Percentiles rank a stretch among this genome's conserved stretches.
phyloP scores from a whole-genome alignment of 2,888 invertebrate species.

The Diabrotica balteata region DNA sequence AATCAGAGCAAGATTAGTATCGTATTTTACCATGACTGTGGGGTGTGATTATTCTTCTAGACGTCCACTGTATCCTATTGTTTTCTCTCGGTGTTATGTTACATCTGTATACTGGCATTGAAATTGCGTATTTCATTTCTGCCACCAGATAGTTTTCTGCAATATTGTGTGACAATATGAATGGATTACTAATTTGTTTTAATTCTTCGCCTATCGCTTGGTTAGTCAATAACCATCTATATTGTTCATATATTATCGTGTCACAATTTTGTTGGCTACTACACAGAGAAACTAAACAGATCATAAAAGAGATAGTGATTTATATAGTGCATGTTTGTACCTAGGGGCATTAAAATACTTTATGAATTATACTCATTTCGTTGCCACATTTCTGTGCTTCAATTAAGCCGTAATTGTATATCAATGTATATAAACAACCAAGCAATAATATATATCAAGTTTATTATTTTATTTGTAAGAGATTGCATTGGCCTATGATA shows the following conservation, averaged over 20 bases:
- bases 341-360: slow-evolving; percentile 15
- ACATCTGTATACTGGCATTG: slow-evolving; percentile 17
- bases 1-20: slow-evolving; percentile 25
- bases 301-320: slow-evolving; percentile 19
- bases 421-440: slow-evolving; percentile 14
- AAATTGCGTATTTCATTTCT: slow-evolving; percentile 24
- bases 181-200: slow-evolving; percentile 17
- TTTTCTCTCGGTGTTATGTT: slow-evolving; percentile 20
- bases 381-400: slow-evolving; percentile 10
- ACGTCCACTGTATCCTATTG: slow-evolving; percentile 23
- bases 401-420: slow-evolving; percentile 21
- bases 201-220: slow-evolving; percentile 2
- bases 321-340: slow-evolving; percentile 14
- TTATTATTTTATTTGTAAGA: slow-evolving; percentile 10
- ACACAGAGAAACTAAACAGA: slow-evolving; percentile 4
- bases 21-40: slow-evolving; percentile 19
- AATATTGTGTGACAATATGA: slow-evolving; percentile 23
- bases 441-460: slow-evolving; percentile 13
- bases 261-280: slow-evolving; percentile 14
- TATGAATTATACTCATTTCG: slow-evolving; percentile 20
- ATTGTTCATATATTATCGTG: slow-evolving; percentile 13
- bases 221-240: slow-evolving; percentile 10
- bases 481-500: background rate
- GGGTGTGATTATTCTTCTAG: slow-evolving; percentile 16
- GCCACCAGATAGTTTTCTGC: slow-evolving; percentile 18